A percentile compares a stretch with the other conserved stretches of the same genome.
phyloP scores from a whole-genome alignment of 2,113 vertebrate genomes.

The Osmerus mordax region DNA sequence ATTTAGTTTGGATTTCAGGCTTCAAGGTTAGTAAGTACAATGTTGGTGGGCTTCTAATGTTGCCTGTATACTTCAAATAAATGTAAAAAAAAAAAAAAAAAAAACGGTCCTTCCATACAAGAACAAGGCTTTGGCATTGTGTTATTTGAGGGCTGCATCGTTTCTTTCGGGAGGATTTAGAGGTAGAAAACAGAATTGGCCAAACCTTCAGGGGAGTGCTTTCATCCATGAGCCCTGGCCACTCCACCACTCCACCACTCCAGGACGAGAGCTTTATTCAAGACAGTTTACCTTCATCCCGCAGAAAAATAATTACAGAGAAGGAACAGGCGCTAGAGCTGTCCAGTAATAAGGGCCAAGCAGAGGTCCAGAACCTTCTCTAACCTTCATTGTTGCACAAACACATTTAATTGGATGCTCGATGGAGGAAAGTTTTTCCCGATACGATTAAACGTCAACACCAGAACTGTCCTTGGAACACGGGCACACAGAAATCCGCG shows the following conservation, averaged over 20 bases:
- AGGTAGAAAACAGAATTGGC: background rate
- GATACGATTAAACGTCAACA: slow-evolving; percentile 13
- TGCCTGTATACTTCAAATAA: too few species aligned
- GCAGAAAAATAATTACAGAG: slow-evolving; percentile 14
- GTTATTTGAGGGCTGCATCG: too few species aligned
- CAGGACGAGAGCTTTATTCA: slow-evolving; percentile 21
- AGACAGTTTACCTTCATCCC: slow-evolving; percentile 17
- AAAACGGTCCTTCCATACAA: background rate
- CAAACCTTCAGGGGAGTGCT: background rate
- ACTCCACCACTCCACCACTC: slow-evolving; percentile 11
- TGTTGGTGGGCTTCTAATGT: too few species aligned
- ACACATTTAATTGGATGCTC: slow-evolving; percentile 14
- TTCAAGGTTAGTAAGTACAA: too few species aligned
- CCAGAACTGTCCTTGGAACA: slow-evolving; percentile 12
- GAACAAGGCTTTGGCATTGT: background rate
- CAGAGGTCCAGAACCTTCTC: slow-evolving; percentile 4
- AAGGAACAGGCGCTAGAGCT: slow-evolving; percentile 12
- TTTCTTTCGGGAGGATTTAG: background rate
- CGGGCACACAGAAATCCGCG: background rate
- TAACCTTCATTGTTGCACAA: slow-evolving; percentile 21
- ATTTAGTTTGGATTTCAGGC: too few species aligned
- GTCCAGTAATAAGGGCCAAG: slow-evolving; percentile 29
- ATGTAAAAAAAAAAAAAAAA: too few species aligned
- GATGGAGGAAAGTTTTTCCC: background rate
- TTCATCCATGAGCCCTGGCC: slow-evolving; percentile 16